Evolutionary conservation across 2,113 vertebrate species (phyloP), one percentile per base, ranked within the genome.

Genomic region (Atlantisia rogersi): DNA sequence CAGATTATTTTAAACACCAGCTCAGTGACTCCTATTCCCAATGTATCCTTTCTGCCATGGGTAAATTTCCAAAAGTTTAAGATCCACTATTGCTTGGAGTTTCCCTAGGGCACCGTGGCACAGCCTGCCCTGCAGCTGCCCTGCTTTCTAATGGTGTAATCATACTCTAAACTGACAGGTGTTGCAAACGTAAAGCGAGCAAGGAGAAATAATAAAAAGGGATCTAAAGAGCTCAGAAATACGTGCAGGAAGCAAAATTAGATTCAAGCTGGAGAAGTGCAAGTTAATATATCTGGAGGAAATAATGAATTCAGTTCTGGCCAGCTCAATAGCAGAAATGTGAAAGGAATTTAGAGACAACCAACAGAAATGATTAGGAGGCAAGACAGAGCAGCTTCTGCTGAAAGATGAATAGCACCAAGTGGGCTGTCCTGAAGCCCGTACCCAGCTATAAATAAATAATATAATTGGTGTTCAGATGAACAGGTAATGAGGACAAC

Each of bases 141-240:
- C 88, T 86, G 68, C 86, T 88, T 74, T 77, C 86, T 77, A 78
- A 68, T 68, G 71, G 75, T 32, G 52, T 82, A 73, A 11, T 88
- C 50, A 6, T 28, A 22, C 50, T 80, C 87, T 25, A 55, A 94
- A 90, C 42, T 67, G 95, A 83, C 94, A 92, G 92, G 86, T 91
- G 94, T 64, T 86, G 90, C 82, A 78, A 78, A 78, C 3, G 0
- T 46, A 31, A 88, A 80, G 75, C 0, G 2, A 90, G 64, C 29
- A 58, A 88, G 73, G 73, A 78, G 60, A 96, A 95, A 95, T 97
- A 96, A 96, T 96, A 86, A 90, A 94, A 94, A 88, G 56, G 82
- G 82, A 92, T 95, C 85, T 93, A 83, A 95, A 93, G 86, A 94
- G 86, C 93, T 95, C 90, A 92, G 88, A 86, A 92, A 64, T 92